Conservation (phyloP, 2,888 invertebrate genomes). For the Autographa gamma region DNA sequence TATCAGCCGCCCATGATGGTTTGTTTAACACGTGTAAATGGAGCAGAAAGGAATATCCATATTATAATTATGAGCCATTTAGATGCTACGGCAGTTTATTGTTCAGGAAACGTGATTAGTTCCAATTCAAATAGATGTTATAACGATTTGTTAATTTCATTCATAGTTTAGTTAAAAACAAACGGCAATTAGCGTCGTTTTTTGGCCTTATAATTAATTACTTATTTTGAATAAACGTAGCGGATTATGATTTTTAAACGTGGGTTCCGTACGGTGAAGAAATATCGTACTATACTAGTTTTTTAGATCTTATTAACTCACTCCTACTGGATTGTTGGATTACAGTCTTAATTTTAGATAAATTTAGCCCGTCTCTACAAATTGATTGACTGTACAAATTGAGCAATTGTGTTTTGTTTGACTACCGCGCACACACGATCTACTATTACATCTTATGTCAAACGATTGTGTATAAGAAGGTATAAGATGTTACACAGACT, state of each 20-base stretch:
- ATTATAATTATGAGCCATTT: conserved; percentile 19
- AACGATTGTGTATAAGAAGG: not conserved
- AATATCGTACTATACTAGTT: not conserved
- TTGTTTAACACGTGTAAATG: conserved; percentile 32
- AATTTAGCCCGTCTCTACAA: not conserved
- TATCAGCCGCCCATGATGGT: conserved; percentile 35
- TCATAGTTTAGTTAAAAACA: conserved; percentile 40
- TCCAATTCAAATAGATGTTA: conserved; percentile 19
- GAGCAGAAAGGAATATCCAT: conserved; percentile 26
- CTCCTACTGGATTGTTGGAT: not conserved
- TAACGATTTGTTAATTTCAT: conserved; percentile 39
- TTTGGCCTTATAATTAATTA: conserved; percentile 32
- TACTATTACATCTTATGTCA: not conserved
- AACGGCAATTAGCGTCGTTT: conserved; percentile 37
- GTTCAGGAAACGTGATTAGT: conserved; percentile 17
- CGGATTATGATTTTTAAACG: not conserved
- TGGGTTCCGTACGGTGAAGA: conserved; percentile 33
- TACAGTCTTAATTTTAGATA: not conserved
- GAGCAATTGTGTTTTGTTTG: not conserved
- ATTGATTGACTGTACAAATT: not conserved
- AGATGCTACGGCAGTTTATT: not conserved
- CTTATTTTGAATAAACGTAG: conserved; percentile 28
- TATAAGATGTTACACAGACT: no score
- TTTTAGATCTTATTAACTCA: not conserved
- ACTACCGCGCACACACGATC: not conserved